Conservation (phyloP, 2,797 vertebrate genomes). For the Vultur gryphus region DNA sequence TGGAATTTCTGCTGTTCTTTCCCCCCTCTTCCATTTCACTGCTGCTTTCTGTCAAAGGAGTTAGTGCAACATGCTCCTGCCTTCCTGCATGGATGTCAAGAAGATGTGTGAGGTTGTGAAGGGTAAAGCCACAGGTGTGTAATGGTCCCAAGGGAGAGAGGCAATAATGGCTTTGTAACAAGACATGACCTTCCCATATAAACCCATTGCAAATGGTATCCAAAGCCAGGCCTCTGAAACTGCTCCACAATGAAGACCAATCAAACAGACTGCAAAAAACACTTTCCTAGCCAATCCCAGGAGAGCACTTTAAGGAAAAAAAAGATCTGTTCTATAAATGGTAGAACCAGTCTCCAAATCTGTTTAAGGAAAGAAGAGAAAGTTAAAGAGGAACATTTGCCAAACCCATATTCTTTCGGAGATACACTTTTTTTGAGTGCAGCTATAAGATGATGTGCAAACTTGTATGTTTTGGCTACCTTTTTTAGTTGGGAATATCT, state of each 20-base stretch:
- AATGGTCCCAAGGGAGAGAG: background rate
- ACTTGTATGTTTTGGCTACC: background rate
- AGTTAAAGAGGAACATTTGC: background rate
- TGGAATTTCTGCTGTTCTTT: background rate
- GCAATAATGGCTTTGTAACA: background rate
- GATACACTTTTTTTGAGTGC: background rate
- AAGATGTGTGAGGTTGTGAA: background rate
- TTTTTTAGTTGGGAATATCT: background rate
- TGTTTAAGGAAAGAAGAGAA: background rate
- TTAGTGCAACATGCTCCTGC: background rate
- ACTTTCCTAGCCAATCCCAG: background rate
- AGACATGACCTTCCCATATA: conserved; percentile 14
- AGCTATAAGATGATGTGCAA: background rate
- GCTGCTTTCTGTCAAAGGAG: background rate
- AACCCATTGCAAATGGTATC: background rate
- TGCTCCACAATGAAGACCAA: conserved; percentile 19
- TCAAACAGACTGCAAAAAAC: conserved; percentile 13
- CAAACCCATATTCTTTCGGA: background rate
- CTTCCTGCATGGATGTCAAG: background rate
- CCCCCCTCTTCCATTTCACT: background rate
- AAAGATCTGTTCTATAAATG: background rate
- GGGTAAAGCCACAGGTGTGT: background rate
- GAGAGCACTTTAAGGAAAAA: background rate
- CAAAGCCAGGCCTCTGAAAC: conserved; percentile 23
- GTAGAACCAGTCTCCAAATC: background rate